phyloP scores from a whole-genome alignment of 2,113 vertebrate genomes.

The Myocastor coypus region DNA sequence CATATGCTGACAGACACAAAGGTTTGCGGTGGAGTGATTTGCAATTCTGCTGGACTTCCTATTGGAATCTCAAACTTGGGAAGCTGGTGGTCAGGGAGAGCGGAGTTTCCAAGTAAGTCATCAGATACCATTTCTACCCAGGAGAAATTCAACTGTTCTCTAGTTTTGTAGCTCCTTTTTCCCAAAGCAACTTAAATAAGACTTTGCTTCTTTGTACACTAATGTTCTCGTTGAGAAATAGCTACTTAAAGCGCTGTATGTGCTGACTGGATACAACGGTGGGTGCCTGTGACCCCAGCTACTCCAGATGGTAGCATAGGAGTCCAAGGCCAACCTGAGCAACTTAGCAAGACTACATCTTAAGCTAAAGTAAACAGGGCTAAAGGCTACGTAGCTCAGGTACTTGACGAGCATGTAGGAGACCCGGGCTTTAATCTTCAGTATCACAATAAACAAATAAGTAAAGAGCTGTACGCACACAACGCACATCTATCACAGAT shows the following conservation, averaged over 20 bases:
- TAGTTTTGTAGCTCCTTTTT: too few relatives aligned
- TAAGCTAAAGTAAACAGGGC: background rate
- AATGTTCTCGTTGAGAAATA: background rate
- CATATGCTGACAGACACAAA: background rate
- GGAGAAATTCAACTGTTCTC: background rate
- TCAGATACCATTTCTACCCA: background rate
- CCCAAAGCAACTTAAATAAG: background rate
- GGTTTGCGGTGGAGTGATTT: background rate
- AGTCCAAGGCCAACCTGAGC: background rate
- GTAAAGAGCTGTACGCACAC: background rate
- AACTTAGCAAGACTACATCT: background rate
- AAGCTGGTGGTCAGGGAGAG: background rate
- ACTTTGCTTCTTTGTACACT: background rate
- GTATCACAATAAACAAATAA: background rate
- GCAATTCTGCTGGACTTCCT: background rate
- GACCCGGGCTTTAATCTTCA: background rate
- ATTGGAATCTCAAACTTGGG: background rate
- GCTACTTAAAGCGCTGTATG: background rate
- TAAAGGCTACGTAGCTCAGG: background rate
- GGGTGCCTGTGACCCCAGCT: background rate
- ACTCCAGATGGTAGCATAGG: background rate
- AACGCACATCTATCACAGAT: background rate
- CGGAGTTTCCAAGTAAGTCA: too few relatives aligned
- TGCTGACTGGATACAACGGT: background rate
- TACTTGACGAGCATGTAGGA: background rate